Conservation (phyloP, 2,113 vertebrate genomes). For the Ranitomeya imitator region DNA sequence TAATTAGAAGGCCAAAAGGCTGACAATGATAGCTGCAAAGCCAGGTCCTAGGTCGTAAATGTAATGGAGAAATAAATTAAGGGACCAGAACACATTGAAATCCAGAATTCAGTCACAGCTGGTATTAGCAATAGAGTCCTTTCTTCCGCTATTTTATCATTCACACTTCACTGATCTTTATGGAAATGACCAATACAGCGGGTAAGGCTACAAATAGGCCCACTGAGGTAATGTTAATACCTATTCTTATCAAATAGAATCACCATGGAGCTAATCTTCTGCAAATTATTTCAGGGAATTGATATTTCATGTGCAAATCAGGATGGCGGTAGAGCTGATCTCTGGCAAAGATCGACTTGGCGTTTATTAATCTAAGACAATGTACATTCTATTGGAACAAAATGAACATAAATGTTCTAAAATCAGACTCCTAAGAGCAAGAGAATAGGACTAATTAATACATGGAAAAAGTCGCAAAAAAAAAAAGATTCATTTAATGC, state of each 20-base stretch:
- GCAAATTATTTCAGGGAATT: conserved; percentile 71
- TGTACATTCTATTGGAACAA: conserved; percentile 41
- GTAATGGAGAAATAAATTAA: conserved; percentile 70
- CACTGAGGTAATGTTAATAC: conserved; percentile 69
- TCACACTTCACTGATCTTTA: conserved; percentile 67
- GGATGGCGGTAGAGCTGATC: conserved; percentile 59
- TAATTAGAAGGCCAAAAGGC: conserved; percentile 65
- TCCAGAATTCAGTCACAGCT: conserved; percentile 54
- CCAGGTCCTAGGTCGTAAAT: conserved; percentile 58
- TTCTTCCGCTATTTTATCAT: conserved; percentile 66
- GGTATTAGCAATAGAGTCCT: conserved; percentile 54
- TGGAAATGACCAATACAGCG: conserved; percentile 64
- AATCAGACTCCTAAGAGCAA: conserved; percentile 37
- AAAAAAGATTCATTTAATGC: conserved; percentile 23
- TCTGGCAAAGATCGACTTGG: conserved; percentile 59
- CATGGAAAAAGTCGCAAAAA: neutral
- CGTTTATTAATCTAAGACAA: conserved; percentile 62
- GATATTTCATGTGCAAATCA: conserved; percentile 67
- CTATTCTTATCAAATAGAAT: conserved; percentile 73
- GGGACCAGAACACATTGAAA: conserved; percentile 58
- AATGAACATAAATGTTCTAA: conserved; percentile 32
- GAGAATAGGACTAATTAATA: conserved; percentile 48
- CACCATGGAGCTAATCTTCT: conserved; percentile 68
- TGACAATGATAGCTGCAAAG: conserved; percentile 59
- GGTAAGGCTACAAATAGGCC: conserved; percentile 65